These are phyloP conservation scores for Trichoplusia ni DNA, from an alignment of 1,140 invertebrate species.

Conservation along the genomic window DNA sequence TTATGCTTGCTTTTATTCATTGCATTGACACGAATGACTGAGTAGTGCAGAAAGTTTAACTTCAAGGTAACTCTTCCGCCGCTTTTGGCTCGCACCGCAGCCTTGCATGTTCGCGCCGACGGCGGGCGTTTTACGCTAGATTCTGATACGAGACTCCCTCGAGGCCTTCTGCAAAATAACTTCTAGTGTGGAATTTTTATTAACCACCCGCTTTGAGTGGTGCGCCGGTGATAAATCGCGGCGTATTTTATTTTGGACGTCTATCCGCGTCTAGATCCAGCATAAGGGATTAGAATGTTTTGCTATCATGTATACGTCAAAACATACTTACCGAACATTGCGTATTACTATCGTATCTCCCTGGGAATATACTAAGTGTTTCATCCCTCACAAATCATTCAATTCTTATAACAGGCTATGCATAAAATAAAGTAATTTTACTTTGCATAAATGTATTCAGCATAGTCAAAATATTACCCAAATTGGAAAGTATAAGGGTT, in stretches of 20 bases:
- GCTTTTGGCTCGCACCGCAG: slow-evolving; percentile 33
- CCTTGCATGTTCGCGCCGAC: slow-evolving; percentile 57
- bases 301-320: slow-evolving; percentile 1
- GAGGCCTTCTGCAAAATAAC: slow-evolving; percentile 72
- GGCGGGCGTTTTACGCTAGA: slow-evolving; percentile 64
- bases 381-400: too few species aligned
- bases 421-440: too few species aligned
- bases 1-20: too few species aligned
- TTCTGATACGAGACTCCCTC: slow-evolving; percentile 66
- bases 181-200: slow-evolving; percentile 76
- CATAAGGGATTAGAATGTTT: not conserved
- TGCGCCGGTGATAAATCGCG: slow-evolving; percentile 21
- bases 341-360: too few species aligned
- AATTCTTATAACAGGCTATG: too few species aligned
- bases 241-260: slow-evolving; percentile 21
- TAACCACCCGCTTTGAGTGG: slow-evolving; percentile 54
- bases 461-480: too few species aligned
- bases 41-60: too few species aligned
- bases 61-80: not conserved
- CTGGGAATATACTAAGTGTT: too few species aligned
- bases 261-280: slow-evolving; percentile 2
- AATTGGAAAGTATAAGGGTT: too few species aligned
- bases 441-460: too few species aligned
- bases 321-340: not conserved
- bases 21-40: too few species aligned